Evolutionary conservation across 1,140 invertebrate genomes (phyloP).

Genomic region (Nebria ingens): DNA sequence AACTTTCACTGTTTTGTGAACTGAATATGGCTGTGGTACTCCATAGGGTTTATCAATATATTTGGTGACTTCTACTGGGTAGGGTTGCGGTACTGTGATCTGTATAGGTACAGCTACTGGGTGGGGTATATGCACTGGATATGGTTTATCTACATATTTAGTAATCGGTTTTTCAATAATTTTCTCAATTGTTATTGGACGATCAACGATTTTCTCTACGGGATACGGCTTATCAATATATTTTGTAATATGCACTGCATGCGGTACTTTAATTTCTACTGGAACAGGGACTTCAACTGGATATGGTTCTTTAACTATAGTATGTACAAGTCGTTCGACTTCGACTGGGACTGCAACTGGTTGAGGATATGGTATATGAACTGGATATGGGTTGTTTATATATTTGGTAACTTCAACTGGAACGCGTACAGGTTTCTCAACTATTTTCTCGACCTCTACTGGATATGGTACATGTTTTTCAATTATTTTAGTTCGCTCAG

Average conservation of each 20-base stretch:
- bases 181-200: slow-evolving; percentile 25
- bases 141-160: slow-evolving; percentile 10
- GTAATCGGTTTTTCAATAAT: slow-evolving; percentile 23
- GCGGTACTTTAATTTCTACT: slow-evolving; percentile 32
- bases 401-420: slow-evolving; percentile 42
- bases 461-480: slow-evolving; percentile 36
- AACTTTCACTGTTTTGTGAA: slow-evolving; percentile 18
- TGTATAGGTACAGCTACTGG: slow-evolving; percentile 13
- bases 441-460: slow-evolving; percentile 41
- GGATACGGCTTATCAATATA: slow-evolving; percentile 40
- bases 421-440: slow-evolving; percentile 40
- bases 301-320: slow-evolving; percentile 37
- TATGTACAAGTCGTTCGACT: slow-evolving; percentile 39
- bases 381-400: slow-evolving; percentile 42
- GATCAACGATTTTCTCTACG: slow-evolving; percentile 36
- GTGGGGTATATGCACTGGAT: slow-evolving; percentile 17
- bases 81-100: slow-evolving; percentile 20
- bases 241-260: slow-evolving; percentile 35
- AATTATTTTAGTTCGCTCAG: slow-evolving; percentile 30
- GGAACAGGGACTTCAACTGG: slow-evolving; percentile 22
- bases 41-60: slow-evolving; percentile 25
- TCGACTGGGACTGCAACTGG: slow-evolving; percentile 43
- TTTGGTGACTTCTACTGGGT: slow-evolving; percentile 26
- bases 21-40: slow-evolving; percentile 23
- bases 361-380: slow-evolving; percentile 40